A percentile compares a stretch with the other conserved stretches of the same genome.
Conservation (phyloP, 1,140 invertebrate genomes). For the Heliconius hewitsoni region DNA sequence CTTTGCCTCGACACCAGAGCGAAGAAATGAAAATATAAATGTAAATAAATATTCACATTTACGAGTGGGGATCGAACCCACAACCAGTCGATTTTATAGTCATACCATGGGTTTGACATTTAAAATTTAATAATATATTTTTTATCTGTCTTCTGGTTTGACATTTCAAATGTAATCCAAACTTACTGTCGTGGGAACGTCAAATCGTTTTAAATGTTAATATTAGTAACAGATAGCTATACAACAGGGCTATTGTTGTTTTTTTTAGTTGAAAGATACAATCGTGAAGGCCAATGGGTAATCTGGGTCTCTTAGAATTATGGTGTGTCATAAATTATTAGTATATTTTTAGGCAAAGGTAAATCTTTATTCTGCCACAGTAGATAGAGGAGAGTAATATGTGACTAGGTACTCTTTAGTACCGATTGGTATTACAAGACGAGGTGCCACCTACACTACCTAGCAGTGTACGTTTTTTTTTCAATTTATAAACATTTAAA, state of each 20-base stretch:
- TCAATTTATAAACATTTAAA: too few species aligned
- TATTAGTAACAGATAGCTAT: not conserved
- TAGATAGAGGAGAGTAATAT: too few species aligned
- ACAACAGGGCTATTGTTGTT: constrained; percentile 1
- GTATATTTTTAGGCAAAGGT: not conserved
- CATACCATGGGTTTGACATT: not conserved
- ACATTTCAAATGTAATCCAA: not conserved
- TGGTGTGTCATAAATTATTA: not conserved
- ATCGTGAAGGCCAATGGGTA: not conserved
- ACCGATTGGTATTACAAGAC: too few species aligned
- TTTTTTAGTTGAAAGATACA: constrained; percentile 11
- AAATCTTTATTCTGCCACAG: not conserved
- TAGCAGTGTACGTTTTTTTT: too few species aligned
- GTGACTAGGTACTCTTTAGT: too few species aligned
- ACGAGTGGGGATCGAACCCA: not conserved
- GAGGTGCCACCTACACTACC: too few species aligned
- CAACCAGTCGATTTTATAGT: not conserved
- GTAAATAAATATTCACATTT: too few species aligned
- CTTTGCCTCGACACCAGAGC: too few species aligned
- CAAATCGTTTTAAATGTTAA: constrained; percentile 14
- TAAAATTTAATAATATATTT: not conserved
- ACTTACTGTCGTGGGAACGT: constrained; percentile 5
- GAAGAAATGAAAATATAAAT: too few species aligned
- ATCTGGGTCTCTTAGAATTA: not conserved
- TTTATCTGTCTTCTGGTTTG: not conserved